These are phyloP conservation scores for Platysternon megacephalum DNA, from an alignment of 2,113 vertebrate species.

Conservation along the genomic window DNA sequence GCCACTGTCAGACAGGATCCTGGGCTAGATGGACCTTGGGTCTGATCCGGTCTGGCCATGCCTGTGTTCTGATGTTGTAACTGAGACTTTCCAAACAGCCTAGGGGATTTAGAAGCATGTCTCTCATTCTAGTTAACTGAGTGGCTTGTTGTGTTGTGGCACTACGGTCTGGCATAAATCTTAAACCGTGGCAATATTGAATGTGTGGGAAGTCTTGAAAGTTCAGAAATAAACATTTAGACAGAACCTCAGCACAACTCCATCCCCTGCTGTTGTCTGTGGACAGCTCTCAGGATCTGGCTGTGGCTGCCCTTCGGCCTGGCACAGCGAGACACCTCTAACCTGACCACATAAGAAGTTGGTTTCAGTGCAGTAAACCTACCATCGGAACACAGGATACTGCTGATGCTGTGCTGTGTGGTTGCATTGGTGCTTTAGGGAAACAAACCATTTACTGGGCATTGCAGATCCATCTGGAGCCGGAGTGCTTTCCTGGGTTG, in stretches of 20 bases:
- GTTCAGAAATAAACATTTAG: not conserved
- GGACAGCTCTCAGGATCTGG: not conserved
- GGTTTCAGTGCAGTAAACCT: not conserved
- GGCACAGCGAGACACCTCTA: not conserved
- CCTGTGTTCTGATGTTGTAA: not conserved
- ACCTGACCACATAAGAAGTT: not conserved
- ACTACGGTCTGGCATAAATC: not conserved
- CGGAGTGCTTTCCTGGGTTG: not conserved
- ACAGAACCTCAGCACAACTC: not conserved
- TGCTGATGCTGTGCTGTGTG: not conserved
- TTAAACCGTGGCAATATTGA: not conserved
- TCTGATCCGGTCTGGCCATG: not conserved
- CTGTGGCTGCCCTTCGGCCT: not conserved
- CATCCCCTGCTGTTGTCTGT: not conserved
- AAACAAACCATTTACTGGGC: not conserved
- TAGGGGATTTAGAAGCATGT: not conserved
- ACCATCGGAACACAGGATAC: not conserved
- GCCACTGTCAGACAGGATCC: not conserved
- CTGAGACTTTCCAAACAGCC: not conserved
- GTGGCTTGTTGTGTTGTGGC: not conserved
- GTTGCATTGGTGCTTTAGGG: not conserved
- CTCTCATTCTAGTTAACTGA: not conserved
- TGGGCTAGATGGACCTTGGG: not conserved
- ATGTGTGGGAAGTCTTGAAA: not conserved
- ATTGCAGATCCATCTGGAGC: not conserved